These are phyloP conservation scores for Colletes gigas DNA, from an alignment of 1,140 invertebrate genomes.

Conservation along the genomic window DNA sequence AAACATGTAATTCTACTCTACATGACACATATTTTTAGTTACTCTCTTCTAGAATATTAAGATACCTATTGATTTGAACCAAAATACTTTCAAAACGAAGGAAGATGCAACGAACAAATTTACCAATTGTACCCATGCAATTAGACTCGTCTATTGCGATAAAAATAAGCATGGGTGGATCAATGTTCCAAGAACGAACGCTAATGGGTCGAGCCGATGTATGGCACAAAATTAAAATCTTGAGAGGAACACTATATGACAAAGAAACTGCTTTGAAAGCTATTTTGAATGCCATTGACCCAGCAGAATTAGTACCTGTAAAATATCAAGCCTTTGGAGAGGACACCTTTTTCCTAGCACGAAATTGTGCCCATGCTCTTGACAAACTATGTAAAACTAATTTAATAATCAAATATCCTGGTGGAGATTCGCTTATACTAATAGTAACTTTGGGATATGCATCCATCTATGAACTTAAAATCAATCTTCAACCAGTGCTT, in stretches of 20 bases:
- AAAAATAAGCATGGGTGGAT: slow-evolving; percentile 68
- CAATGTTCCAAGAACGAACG: slow-evolving; percentile 69
- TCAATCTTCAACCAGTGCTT: slow-evolving; percentile 79
- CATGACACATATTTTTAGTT: not conserved
- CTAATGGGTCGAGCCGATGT: slow-evolving; percentile 74
- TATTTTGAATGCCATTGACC: slow-evolving; percentile 79
- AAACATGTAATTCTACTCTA: not conserved
- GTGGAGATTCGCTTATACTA: slow-evolving; percentile 76
- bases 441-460: slow-evolving; percentile 78
- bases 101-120: slow-evolving; percentile 22
- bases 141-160: slow-evolving; percentile 68
- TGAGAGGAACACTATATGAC: slow-evolving; percentile 70
- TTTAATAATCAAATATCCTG: slow-evolving; percentile 76
- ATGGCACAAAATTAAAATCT: slow-evolving; percentile 75
- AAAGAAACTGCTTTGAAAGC: slow-evolving; percentile 79
- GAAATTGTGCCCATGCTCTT: slow-evolving; percentile 80
- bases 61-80: too few relatives aligned
- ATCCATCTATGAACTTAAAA: slow-evolving; percentile 78
- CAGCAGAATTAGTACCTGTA: slow-evolving; percentile 81
- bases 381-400: slow-evolving; percentile 79
- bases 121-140: slow-evolving; percentile 53
- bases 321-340: slow-evolving; percentile 74
- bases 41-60: not conserved
- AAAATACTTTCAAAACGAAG: not conserved
- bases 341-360: slow-evolving; percentile 78